Conservation (phyloP, 2,113 vertebrate species). For the Pygoscelis adeliae region DNA sequence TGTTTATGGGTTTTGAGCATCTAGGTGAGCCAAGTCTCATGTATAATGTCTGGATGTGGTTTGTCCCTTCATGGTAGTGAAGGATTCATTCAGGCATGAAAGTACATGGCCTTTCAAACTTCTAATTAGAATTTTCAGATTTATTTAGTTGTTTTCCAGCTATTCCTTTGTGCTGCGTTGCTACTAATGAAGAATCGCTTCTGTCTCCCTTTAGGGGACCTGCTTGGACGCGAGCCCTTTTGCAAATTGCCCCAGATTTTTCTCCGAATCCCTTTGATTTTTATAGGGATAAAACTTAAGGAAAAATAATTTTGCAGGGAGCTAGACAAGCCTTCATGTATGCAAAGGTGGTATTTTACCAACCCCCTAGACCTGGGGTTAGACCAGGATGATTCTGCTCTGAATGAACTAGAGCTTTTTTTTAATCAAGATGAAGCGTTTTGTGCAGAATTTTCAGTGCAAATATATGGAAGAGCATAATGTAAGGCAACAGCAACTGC, state of each 20-base stretch:
- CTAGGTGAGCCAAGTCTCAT: neutral
- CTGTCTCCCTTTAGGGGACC: neutral
- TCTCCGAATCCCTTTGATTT: neutral
- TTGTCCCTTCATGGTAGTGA: neutral
- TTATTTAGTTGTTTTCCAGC: neutral
- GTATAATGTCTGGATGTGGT: neutral
- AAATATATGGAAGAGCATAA: neutral
- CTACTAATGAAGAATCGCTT: neutral
- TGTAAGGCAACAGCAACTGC: neutral
- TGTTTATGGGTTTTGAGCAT: neutral
- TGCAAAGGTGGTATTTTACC: neutral
- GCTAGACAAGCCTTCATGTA: neutral
- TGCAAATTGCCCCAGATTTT: neutral
- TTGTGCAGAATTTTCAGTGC: neutral
- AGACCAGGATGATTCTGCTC: neutral
- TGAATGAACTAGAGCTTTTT: neutral
- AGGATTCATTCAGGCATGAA: neutral
- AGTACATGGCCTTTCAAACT: neutral
- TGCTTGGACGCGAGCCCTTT: accelerated
- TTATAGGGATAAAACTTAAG: neutral
- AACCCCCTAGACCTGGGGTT: neutral
- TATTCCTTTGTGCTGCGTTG: neutral
- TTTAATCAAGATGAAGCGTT: neutral
- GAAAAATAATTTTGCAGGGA: neutral
- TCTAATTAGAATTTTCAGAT: neutral